phyloP scores from a whole-genome alignment of 2,113 vertebrate genomes.

The Trachemys scripta region DNA sequence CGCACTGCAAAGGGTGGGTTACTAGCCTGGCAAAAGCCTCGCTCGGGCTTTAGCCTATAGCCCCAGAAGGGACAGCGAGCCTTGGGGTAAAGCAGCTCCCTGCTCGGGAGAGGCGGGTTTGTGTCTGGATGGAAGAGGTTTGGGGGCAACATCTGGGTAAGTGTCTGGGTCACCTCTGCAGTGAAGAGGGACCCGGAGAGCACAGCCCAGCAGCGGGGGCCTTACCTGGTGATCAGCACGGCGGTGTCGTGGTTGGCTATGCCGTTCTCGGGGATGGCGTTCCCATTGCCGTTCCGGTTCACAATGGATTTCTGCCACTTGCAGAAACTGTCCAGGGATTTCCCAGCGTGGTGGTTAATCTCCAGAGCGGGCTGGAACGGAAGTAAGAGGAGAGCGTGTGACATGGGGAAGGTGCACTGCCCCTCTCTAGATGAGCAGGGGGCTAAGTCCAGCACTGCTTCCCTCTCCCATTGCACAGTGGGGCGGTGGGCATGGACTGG shows the following conservation, averaged over 20 bases:
- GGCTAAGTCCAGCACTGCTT: neutral
- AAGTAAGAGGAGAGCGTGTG: neutral
- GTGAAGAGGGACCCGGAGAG: neutral
- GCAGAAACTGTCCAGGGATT: constrained; percentile 99
- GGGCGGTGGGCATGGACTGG: neutral
- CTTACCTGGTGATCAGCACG: constrained; percentile 96
- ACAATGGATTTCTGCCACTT: constrained; percentile 99
- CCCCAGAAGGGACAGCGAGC: no score
- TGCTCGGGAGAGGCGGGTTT: neutral
- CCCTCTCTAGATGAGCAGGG: neutral
- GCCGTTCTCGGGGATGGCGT: constrained; percentile 95
- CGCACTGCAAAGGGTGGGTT: neutral
- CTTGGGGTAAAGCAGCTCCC: neutral
- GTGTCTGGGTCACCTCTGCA: neutral
- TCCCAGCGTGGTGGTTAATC: constrained; percentile 96
- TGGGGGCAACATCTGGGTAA: neutral
- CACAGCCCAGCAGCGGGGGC: neutral
- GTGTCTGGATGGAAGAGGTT: neutral
- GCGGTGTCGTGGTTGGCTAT: constrained; percentile 97
- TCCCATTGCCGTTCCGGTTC: constrained; percentile 92
- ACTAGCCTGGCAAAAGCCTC: neutral
- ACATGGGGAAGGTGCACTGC: neutral
- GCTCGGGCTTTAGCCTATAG: neutral
- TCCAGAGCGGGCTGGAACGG: constrained; percentile 91
- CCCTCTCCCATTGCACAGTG: fast-evolving